These are phyloP conservation scores for Oligia fasciuncula DNA, from an alignment of 2,888 invertebrate species.

Conservation along the genomic window DNA sequence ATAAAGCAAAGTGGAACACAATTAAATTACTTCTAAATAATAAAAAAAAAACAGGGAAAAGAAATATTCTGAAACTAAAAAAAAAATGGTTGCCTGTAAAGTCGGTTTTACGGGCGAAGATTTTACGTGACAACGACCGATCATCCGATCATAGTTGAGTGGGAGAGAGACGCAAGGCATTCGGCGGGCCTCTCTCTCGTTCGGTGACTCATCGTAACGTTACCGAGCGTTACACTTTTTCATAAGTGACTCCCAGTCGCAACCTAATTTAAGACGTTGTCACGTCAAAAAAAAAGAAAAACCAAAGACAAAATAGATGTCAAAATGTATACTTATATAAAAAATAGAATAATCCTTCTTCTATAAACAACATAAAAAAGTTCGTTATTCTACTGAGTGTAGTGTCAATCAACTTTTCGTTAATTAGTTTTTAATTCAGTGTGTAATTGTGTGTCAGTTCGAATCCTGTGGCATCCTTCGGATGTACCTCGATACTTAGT, in stretches of 20 bases:
- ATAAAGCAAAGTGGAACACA: constrained; percentile 53
- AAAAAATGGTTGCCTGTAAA: too few relatives aligned
- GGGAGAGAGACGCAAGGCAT: too few relatives aligned
- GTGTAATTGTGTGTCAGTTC: constrained; percentile 53
- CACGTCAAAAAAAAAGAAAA: too few relatives aligned
- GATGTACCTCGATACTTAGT: constrained; percentile 20
- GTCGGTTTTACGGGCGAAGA: too few relatives aligned
- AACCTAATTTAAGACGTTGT: too few relatives aligned
- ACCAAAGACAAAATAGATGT: neutral
- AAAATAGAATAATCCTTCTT: neutral
- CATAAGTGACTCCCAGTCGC: too few relatives aligned
- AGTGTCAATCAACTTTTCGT: constrained; percentile 29
- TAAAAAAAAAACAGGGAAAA: neutral
- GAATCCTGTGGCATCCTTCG: constrained; percentile 47
- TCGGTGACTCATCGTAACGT: too few relatives aligned
- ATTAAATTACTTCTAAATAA: neutral
- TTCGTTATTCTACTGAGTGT: neutral
- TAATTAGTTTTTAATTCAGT: constrained; percentile 56
- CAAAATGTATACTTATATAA: neutral
- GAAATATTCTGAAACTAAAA: neutral
- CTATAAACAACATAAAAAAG: neutral
- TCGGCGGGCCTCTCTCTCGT: too few relatives aligned
- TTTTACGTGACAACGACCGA: too few relatives aligned
- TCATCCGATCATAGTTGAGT: too few relatives aligned
- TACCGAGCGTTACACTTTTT: too few relatives aligned